Conservation (phyloP, 2,797 vertebrate genomes). For the Remorina albescens region DNA sequence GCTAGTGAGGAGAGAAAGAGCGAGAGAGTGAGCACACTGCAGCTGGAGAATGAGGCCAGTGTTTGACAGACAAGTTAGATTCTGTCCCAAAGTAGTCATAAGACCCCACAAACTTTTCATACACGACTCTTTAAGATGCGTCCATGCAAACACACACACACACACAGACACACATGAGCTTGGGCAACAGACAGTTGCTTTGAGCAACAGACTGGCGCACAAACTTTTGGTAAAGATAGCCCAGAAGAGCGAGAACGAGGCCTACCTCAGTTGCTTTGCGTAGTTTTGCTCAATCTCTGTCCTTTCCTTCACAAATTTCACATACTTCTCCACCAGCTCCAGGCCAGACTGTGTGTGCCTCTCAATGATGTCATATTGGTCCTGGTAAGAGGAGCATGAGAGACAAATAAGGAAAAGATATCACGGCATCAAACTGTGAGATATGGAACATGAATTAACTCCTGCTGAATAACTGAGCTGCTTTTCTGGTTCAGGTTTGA, state of each 20-base stretch:
- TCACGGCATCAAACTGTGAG: conserved; percentile 19
- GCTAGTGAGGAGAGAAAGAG: conserved; percentile 26
- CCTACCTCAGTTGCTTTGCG: conserved; percentile 92
- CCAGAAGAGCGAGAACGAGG: conserved; percentile 19
- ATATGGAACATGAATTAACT: conserved; percentile 33
- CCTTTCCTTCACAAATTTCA: conserved; percentile 94
- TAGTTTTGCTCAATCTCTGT: conserved; percentile 92
- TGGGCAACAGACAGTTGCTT: conserved; percentile 30
- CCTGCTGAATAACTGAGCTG: conserved; percentile 31
- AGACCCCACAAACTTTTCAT: conserved; percentile 77
- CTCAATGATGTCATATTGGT: conserved; percentile 92
- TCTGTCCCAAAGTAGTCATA: conserved; percentile 81
- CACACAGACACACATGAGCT: conserved; percentile 26
- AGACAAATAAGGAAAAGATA: conserved; percentile 68
- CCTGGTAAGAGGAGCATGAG: conserved; percentile 75
- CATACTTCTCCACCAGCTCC: conserved; percentile 93
- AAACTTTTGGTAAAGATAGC: conserved; percentile 17
- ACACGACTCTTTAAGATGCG: conserved; percentile 66
- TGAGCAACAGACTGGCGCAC: conserved; percentile 21
- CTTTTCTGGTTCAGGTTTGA: conserved; percentile 36
- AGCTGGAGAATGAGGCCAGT: conserved; percentile 79
- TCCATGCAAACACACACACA: conserved; percentile 52
- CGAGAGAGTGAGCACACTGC: conserved; percentile 39
- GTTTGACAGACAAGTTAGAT: conserved; percentile 76
- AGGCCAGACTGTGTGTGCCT: conserved; percentile 93